phyloP scores from a whole-genome alignment of 2,888 invertebrate genomes.

The Lasioglossum calceatum region DNA sequence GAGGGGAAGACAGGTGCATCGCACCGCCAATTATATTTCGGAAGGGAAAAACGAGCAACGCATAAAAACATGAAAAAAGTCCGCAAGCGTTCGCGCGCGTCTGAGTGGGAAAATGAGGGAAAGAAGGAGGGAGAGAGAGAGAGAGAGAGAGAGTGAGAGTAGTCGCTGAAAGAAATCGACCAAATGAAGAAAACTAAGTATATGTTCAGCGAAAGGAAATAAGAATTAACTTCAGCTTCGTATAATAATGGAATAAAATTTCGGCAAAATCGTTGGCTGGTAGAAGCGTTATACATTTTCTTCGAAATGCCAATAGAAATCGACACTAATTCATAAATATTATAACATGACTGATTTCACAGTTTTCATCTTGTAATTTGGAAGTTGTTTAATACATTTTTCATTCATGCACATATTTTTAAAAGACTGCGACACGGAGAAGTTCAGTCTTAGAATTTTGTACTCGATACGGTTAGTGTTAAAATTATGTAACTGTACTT shows the following conservation, averaged over 20 bases:
- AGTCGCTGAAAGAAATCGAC: constrained; percentile 47
- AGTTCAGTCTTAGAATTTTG: not conserved
- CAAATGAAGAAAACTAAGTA: constrained; percentile 50
- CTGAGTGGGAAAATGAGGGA: constrained; percentile 48
- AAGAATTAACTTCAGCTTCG: constrained; percentile 25
- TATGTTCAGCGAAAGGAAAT: constrained; percentile 34
- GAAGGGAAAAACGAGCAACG: constrained; percentile 76
- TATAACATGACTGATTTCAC: not conserved
- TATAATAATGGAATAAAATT: constrained; percentile 9
- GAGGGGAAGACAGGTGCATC: constrained; percentile 83
- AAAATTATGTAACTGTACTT: not conserved
- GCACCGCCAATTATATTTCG: constrained; percentile 84
- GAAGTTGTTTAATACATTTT: not conserved
- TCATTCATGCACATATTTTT: not conserved
- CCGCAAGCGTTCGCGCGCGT: constrained; percentile 63
- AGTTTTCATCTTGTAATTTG: not conserved
- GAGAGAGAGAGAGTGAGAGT: constrained; percentile 46
- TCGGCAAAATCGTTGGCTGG: not conserved
- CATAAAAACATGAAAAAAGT: constrained; percentile 75
- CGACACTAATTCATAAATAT: too few relatives aligned
- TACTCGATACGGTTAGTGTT: not conserved
- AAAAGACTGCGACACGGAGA: too few relatives aligned
- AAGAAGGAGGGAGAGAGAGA: constrained; percentile 45
- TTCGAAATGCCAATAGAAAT: not conserved
- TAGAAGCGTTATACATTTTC: not conserved